Conservation (phyloP, 2,113 vertebrate genomes). For the Periophthalmus modestus region DNA sequence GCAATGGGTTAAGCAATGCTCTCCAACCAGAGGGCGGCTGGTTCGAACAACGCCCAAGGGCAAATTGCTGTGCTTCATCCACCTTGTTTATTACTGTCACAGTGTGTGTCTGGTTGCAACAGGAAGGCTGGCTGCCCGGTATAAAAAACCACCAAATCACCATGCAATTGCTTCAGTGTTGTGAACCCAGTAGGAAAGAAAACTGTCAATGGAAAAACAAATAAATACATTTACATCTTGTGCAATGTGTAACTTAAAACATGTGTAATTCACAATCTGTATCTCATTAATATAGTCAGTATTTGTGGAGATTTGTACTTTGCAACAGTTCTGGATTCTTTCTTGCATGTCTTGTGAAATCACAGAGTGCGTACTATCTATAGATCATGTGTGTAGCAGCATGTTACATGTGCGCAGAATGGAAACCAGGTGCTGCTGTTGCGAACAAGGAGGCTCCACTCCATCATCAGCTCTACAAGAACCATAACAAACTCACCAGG, state of each 20-base stretch:
- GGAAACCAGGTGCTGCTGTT: constrained; percentile 65
- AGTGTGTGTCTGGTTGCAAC: not conserved
- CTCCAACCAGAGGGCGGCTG: not conserved
- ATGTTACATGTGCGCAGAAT: constrained; percentile 42
- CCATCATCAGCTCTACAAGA: constrained; percentile 60
- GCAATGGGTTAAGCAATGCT: not conserved
- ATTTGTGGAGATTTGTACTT: not conserved
- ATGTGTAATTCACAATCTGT: not conserved
- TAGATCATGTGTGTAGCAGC: constrained; percentile 1
- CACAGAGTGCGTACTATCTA: constrained; percentile 11
- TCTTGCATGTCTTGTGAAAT: constrained; percentile 15
- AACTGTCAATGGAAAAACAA: not conserved
- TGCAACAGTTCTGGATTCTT: no score
- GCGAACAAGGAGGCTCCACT: constrained; percentile 38
- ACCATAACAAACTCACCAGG: constrained; percentile 60
- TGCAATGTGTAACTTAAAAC: not conserved
- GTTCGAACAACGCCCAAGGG: not conserved
- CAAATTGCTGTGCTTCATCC: not conserved
- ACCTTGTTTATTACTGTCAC: not conserved
- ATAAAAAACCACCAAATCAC: not conserved
- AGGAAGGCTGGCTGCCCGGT: not conserved
- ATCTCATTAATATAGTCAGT: not conserved
- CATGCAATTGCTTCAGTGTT: not conserved
- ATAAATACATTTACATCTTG: not conserved
- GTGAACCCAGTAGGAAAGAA: not conserved